A percentile compares a stretch with the other conserved stretches of the same genome.
Conservation (phyloP, 2,113 vertebrate species). For the Platichthys stellatus region DNA sequence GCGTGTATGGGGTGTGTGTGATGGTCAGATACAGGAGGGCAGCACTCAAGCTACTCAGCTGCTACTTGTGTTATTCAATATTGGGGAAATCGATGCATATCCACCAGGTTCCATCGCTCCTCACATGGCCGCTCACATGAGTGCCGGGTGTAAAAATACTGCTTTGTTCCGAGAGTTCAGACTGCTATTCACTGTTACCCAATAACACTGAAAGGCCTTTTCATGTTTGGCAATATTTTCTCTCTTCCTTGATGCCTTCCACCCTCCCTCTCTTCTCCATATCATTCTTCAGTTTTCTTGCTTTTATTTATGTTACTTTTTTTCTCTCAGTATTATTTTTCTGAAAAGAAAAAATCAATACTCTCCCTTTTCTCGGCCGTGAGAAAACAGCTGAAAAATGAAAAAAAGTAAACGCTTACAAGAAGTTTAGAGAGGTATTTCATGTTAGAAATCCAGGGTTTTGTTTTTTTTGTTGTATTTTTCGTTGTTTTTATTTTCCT, state of each 20-base stretch:
- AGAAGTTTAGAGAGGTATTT: slow-evolving; percentile 47
- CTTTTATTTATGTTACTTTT: slow-evolving; percentile 72
- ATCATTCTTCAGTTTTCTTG: slow-evolving; percentile 59
- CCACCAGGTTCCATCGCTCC: slow-evolving; percentile 49
- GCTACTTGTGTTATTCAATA: slow-evolving; percentile 63
- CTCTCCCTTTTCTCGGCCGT: slow-evolving; percentile 45
- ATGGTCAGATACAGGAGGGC: slow-evolving; percentile 60
- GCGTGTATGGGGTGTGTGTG: slow-evolving; percentile 50
- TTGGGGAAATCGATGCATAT: slow-evolving; percentile 69
- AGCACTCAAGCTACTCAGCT: slow-evolving; percentile 45
- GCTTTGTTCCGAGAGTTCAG: slow-evolving; percentile 10
- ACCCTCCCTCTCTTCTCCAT: slow-evolving; percentile 41
- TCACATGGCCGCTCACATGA: slow-evolving; percentile 17
- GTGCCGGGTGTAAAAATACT: slow-evolving; percentile 44
- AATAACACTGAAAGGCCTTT: slow-evolving; percentile 60
- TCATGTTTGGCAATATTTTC: slow-evolving; percentile 57
- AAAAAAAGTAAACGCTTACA: slow-evolving; percentile 59
- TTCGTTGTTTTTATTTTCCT: slow-evolving; percentile 8
- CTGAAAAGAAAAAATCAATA: slow-evolving; percentile 78
- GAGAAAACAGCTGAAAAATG: slow-evolving; percentile 46
- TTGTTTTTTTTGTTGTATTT: neutral
- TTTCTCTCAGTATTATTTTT: slow-evolving; percentile 66
- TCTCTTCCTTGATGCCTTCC: slow-evolving; percentile 31
- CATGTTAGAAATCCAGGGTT: slow-evolving; percentile 24
- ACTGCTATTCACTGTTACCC: slow-evolving; percentile 44